Evolutionary conservation across 1,140 invertebrate genomes (phyloP).

Genomic region (Danaus melanippus): DNA sequence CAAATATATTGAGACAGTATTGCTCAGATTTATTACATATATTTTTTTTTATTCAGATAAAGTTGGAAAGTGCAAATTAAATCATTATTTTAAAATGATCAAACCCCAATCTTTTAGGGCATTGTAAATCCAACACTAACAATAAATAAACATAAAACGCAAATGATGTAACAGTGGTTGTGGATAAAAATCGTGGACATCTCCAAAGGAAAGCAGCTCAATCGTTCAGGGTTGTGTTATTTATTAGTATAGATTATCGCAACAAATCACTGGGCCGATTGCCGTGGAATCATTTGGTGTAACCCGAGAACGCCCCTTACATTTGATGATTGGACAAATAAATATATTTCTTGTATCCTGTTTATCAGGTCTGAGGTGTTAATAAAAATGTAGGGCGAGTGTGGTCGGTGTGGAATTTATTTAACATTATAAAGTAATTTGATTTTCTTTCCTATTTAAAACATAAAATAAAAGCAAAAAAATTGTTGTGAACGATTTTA

Average conservation of each 20-base stretch:
- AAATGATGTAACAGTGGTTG: too few relatives aligned
- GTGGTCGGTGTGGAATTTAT: constrained; percentile 19
- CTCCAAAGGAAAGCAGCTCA: constrained; percentile 59
- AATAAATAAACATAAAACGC: too few relatives aligned
- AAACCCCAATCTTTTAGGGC: too few relatives aligned
- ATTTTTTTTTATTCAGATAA: too few relatives aligned
- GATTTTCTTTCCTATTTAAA: too few relatives aligned
- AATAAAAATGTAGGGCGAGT: constrained; percentile 66
- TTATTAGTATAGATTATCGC: constrained; percentile 67
- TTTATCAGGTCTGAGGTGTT: constrained; percentile 65
- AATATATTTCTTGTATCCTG: constrained; percentile 70
- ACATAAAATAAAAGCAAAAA: too few relatives aligned
- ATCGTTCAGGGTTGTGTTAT: constrained; percentile 59
- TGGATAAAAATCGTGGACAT: constrained; percentile 15
- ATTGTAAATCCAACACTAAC: too few relatives aligned
- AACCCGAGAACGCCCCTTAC: constrained; percentile 67
- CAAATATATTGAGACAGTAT: too few relatives aligned
- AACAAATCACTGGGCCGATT: constrained; percentile 63
- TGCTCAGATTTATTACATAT: too few relatives aligned
- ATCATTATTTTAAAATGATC: too few relatives aligned
- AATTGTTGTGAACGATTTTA: too few relatives aligned
- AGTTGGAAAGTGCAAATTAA: too few relatives aligned
- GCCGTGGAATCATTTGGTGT: constrained; percentile 62
- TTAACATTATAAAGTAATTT: constrained; percentile 4
- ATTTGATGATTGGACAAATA: constrained; percentile 70